Percentiles rank a stretch among this genome's conserved stretches.
These are phyloP conservation scores for Odiellus spinosus DNA, from an alignment of 2,888 invertebrate genomes.

Conservation along the genomic window DNA sequence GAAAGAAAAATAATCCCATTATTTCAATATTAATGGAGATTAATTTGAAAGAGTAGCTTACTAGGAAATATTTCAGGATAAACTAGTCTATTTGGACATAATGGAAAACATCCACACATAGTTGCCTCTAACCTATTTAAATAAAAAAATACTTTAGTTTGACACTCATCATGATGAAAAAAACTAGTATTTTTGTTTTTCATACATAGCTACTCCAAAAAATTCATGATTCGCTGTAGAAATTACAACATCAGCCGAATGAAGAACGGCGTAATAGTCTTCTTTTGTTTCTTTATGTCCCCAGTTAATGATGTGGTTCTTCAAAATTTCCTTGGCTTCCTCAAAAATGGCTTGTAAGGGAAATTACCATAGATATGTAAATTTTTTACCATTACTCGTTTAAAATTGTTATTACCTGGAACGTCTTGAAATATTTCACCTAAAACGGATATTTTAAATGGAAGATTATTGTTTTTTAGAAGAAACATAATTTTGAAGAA, in stretches of 20 bases:
- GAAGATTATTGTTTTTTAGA: conserved; percentile 33
- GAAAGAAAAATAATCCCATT: not conserved
- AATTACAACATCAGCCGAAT: conserved; percentile 45
- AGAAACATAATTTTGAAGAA: conserved; percentile 38
- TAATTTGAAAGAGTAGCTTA: conserved; percentile 3
- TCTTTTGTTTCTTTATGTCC: conserved; percentile 40
- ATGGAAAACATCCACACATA: conserved; percentile 48
- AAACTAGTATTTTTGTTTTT: conserved; percentile 15
- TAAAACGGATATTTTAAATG: conserved; percentile 42
- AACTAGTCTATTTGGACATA: conserved; percentile 48
- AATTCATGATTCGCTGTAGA: conserved; percentile 60
- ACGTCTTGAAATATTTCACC: conserved; percentile 44
- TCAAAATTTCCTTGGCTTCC: conserved; percentile 34
- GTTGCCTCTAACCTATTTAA: conserved; percentile 48
- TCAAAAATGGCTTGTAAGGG: conserved; percentile 36
- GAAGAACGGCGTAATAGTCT: conserved; percentile 41
- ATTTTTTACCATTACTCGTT: not conserved
- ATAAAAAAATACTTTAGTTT: conserved; percentile 10
- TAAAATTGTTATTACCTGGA: conserved; percentile 31
- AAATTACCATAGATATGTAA: not conserved
- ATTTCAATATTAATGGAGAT: not conserved
- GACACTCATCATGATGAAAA: not conserved
- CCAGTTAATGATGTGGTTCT: conserved; percentile 37
- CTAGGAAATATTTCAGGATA: conserved; percentile 53
- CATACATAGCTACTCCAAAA: conserved; percentile 56